These are phyloP conservation scores for Aphidoletes aphidimyza DNA, from an alignment of 2,888 invertebrate species.

Conservation along the genomic window DNA sequence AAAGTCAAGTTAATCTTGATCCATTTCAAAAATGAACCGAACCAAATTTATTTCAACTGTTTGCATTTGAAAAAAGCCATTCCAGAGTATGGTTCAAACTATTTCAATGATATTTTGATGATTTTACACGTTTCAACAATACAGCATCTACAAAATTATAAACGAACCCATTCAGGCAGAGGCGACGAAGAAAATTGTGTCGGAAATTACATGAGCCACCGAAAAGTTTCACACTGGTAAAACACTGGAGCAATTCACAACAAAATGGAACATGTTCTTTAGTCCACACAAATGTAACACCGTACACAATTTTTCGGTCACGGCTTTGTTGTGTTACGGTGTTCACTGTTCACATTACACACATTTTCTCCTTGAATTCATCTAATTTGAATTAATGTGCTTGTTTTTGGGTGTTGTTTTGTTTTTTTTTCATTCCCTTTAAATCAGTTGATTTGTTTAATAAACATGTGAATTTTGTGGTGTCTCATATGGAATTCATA, in stretches of 20 bases:
- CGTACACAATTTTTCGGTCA: conserved; percentile 22
- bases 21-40: conserved; percentile 19
- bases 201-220: background rate
- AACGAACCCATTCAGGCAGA: too few relatives aligned
- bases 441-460: background rate
- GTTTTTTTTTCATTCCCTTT: background rate
- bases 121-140: background rate
- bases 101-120: too few relatives aligned
- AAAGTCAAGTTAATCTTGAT: background rate
- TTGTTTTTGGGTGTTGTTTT: background rate
- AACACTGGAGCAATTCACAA: too few relatives aligned
- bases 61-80: too few relatives aligned
- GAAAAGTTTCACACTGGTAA: conserved; percentile 6
- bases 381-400: conserved; percentile 38
- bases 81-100: too few relatives aligned
- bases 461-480: conserved; percentile 22
- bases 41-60: background rate
- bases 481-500: background rate
- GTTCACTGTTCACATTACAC: background rate
- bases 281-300: background rate
- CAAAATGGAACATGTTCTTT: conserved; percentile 7
- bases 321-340: conserved; percentile 12
- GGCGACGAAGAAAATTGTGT: background rate
- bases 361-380: conserved; percentile 5
- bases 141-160: background rate